These are phyloP conservation scores for Lypha dubia DNA, from an alignment of 2,888 invertebrate species.

Conservation along the genomic window DNA sequence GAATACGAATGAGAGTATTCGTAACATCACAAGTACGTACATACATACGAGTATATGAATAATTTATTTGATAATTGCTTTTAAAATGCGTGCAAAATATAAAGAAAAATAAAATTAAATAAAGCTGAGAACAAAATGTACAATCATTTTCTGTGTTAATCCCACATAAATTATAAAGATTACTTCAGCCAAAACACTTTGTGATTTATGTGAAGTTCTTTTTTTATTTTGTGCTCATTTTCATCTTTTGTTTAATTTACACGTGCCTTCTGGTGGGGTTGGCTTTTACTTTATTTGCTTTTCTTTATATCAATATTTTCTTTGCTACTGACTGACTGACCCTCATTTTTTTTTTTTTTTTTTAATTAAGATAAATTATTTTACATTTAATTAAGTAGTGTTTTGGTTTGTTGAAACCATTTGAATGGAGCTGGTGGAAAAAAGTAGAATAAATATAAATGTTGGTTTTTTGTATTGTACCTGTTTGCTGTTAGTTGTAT, in stretches of 20 bases:
- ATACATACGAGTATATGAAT: neutral
- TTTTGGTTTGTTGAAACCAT: neutral
- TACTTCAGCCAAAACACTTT: conserved; percentile 8
- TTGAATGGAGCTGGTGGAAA: neutral
- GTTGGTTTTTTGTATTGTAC: neutral
- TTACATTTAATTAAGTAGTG: neutral
- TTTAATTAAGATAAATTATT: neutral
- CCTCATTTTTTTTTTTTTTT: too few species aligned
- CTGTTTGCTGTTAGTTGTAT: neutral
- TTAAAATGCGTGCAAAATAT: neutral
- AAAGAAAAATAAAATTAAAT: neutral
- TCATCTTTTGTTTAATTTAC: neutral
- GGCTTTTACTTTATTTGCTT: neutral
- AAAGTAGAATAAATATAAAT: neutral
- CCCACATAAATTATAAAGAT: conserved; percentile 24
- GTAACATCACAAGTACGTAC: too few species aligned
- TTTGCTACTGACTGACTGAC: neutral
- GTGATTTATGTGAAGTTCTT: neutral
- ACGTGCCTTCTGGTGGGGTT: neutral
- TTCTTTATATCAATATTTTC: neutral
- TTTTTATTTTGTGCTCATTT: neutral
- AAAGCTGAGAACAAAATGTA: neutral
- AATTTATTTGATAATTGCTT: neutral
- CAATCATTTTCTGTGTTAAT: neutral
- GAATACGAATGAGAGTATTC: too few species aligned